Evolutionary conservation across 2,797 vertebrate species (phyloP).

Genomic region (Adrianichthys oophorus): DNA sequence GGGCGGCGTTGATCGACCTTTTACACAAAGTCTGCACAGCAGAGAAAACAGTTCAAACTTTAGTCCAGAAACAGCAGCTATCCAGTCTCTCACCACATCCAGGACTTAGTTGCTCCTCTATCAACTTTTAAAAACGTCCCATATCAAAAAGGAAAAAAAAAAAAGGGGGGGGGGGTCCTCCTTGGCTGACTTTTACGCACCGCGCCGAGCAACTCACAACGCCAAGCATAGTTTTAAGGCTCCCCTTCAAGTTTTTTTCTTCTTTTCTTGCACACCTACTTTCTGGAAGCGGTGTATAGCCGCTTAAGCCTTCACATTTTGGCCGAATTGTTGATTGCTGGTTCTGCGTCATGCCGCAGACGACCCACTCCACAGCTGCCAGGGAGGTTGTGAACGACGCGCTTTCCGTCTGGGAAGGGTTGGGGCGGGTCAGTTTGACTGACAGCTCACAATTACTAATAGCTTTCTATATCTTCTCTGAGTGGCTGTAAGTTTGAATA

Average conservation of each 20-base stretch:
- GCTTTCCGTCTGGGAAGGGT: constrained; percentile 50
- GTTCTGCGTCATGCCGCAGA: constrained; percentile 38
- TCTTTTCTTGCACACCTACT: constrained; percentile 45
- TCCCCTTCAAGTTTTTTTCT: neutral
- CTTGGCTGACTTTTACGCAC: constrained; percentile 44
- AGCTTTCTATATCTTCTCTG: constrained; percentile 14
- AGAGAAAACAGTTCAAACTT: constrained; percentile 55
- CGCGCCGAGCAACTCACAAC: constrained; percentile 12
- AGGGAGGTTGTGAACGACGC: constrained; percentile 37
- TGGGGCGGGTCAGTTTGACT: constrained; percentile 63
- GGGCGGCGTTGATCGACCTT: constrained; percentile 58
- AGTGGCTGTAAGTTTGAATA: constrained; percentile 19
- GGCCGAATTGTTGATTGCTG: constrained; percentile 25
- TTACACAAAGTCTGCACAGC: constrained; percentile 53
- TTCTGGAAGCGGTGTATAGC: constrained; percentile 41
- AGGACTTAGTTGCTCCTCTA: constrained; percentile 18
- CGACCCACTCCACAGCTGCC: constrained; percentile 53
- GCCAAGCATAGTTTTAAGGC: constrained; percentile 23
- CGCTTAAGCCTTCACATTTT: constrained; percentile 60
- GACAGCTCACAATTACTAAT: constrained; percentile 61
- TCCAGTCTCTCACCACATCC: constrained; percentile 45
- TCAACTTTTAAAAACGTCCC: constrained; percentile 16
- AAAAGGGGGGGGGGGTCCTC: neutral
- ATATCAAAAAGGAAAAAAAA: constrained; percentile 11
- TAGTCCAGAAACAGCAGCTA: constrained; percentile 75